A percentile compares a stretch with the other conserved stretches of the same genome.
These are phyloP conservation scores for Hypolimnas misippus DNA, from an alignment of 2,888 invertebrate species.

Conservation along the genomic window DNA sequence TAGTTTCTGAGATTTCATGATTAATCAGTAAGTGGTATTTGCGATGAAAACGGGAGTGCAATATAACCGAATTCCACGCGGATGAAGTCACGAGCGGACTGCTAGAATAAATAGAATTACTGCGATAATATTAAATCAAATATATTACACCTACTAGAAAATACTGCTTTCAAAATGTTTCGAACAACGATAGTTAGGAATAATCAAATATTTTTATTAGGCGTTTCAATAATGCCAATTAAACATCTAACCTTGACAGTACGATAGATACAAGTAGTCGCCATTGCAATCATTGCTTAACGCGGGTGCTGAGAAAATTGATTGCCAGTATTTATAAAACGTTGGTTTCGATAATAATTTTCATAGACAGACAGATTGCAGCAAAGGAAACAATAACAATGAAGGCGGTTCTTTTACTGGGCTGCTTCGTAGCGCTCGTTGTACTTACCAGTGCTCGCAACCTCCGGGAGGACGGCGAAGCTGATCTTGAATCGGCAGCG, in stretches of 20 bases:
- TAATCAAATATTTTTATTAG: constrained; percentile 22
- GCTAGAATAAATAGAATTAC: too few relatives aligned
- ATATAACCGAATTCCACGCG: too few relatives aligned
- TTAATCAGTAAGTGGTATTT: too few relatives aligned
- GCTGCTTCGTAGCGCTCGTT: constrained; percentile 67
- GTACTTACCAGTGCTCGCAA: constrained; percentile 71
- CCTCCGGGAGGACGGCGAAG: constrained; percentile 72
- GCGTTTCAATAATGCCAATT: constrained; percentile 58
- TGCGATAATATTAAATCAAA: too few relatives aligned
- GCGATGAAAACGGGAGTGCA: too few relatives aligned
- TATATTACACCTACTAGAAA: too few relatives aligned
- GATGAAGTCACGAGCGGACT: too few relatives aligned
- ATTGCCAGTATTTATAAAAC: constrained; percentile 75
- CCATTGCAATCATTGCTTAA: constrained; percentile 70
- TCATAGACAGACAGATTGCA: constrained; percentile 60
- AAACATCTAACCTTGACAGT: constrained; percentile 44
- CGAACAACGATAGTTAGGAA: not conserved
- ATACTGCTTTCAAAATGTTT: not conserved
- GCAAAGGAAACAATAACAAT: constrained; percentile 59
- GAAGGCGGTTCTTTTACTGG: constrained; percentile 63
- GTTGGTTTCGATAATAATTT: constrained; percentile 57
- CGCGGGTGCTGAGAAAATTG: constrained; percentile 62
- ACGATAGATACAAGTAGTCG: constrained; percentile 57
- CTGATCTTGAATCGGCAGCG: constrained; percentile 82
- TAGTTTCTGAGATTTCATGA: too few relatives aligned